phyloP scores from a whole-genome alignment of 2,888 invertebrate genomes.

The Melitaea athalia region DNA sequence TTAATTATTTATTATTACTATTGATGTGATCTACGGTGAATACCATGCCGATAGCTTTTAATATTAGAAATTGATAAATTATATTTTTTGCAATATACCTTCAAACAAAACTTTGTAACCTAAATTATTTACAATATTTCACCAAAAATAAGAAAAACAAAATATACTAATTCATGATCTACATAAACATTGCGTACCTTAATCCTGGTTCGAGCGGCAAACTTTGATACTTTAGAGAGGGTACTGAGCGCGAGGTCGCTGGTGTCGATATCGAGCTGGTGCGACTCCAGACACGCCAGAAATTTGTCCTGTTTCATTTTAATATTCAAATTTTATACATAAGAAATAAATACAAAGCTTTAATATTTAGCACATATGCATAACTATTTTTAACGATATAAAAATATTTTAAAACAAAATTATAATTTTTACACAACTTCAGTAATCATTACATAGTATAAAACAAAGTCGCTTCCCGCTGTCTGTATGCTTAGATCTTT shows the following conservation, averaged over 20 bases:
- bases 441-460: too few relatives aligned
- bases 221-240: slow-evolving; percentile 94
- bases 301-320: slow-evolving; percentile 86
- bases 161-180: neutral
- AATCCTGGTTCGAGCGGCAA: slow-evolving; percentile 90
- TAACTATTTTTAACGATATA: neutral
- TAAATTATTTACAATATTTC: neutral
- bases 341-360: neutral
- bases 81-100: neutral
- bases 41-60: slow-evolving; percentile 50
- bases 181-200: slow-evolving; percentile 77
- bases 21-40: slow-evolving; percentile 56
- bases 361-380: neutral
- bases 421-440: too few relatives aligned
- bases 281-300: slow-evolving; percentile 88
- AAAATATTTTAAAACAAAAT: neutral
- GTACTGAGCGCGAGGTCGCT: slow-evolving; percentile 93
- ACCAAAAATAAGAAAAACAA: neutral
- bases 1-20: slow-evolving; percentile 55
- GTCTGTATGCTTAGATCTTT: too few relatives aligned
- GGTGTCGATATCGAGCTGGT: slow-evolving; percentile 93
- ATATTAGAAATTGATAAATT: slow-evolving; percentile 6
- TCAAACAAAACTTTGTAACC: neutral
- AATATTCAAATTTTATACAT: neutral
- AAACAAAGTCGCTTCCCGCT: too few relatives aligned